These are phyloP conservation scores for Coryphaenoides rupestris DNA, from an alignment of 2,113 vertebrate species.

Conservation along the genomic window DNA sequence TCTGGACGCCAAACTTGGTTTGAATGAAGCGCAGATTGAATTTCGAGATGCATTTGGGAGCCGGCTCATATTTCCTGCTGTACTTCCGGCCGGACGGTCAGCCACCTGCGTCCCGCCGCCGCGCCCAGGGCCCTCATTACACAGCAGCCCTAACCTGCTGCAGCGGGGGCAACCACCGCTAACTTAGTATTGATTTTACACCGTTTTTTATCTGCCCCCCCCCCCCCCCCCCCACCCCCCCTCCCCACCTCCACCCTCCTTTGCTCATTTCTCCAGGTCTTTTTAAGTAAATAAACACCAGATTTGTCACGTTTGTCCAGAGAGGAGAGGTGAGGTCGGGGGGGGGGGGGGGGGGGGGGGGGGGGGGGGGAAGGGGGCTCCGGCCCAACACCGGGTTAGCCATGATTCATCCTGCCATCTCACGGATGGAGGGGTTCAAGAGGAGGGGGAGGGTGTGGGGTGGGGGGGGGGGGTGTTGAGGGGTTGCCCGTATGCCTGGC, in stretches of 20 bases:
- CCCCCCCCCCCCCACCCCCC: constrained; percentile 39
- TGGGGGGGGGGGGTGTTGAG: constrained; percentile 60
- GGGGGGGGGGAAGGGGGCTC: constrained; percentile 49
- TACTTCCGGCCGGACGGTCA: constrained; percentile 3
- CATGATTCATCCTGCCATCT: constrained; percentile 72
- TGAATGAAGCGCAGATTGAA: too few species aligned
- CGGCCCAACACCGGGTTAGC: constrained; percentile 53
- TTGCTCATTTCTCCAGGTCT: constrained; percentile 59
- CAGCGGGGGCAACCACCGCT: constrained; percentile 48
- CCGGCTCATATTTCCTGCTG: constrained; percentile 2
- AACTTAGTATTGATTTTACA: constrained; percentile 74
- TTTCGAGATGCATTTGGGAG: too few species aligned
- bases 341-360: constrained; percentile 9
- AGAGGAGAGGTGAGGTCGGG: constrained; percentile 42
- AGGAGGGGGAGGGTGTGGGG: constrained; percentile 50
- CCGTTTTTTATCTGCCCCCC: constrained; percentile 64
- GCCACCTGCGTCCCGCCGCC: constrained; percentile 41
- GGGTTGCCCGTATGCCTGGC: constrained; percentile 67
- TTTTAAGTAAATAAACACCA: constrained; percentile 79
- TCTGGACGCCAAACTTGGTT: too few species aligned
- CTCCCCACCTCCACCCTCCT: constrained; percentile 42
- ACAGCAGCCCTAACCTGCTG: neutral
- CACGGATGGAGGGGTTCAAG: constrained; percentile 62
- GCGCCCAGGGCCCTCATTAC: constrained; percentile 47
- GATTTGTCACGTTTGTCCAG: constrained; percentile 75